These are phyloP conservation scores for Lamellibrachia satsuma DNA, from an alignment of 2,888 invertebrate species.

Conservation along the genomic window DNA sequence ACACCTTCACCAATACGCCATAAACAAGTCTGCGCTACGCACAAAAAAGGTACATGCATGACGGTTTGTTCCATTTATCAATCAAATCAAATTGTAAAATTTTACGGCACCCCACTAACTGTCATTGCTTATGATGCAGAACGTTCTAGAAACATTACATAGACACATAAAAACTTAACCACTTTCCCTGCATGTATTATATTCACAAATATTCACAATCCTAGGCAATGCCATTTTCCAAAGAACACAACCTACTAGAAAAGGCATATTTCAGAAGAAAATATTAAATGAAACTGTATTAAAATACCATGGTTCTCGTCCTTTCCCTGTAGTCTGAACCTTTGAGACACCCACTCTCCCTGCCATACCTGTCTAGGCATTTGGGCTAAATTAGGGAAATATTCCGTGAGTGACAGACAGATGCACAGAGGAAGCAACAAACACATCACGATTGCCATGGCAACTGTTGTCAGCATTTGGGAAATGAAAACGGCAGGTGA, in stretches of 20 bases:
- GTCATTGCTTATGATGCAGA: no score
- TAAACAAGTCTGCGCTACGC: neutral
- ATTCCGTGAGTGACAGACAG: neutral
- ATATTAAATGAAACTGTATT: neutral
- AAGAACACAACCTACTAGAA: neutral
- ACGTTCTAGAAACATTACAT: no score
- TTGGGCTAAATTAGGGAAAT: neutral
- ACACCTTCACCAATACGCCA: neutral
- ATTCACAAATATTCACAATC: no score
- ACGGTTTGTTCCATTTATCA: no score
- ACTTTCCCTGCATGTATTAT: no score
- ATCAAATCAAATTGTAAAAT: no score
- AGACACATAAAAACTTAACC: no score
- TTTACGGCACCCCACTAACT: no score
- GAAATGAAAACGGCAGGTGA: neutral
- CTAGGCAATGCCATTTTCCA: neutral
- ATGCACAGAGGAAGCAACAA: neutral
- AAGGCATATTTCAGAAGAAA: neutral
- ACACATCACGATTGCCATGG: neutral
- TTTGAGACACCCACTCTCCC: neutral
- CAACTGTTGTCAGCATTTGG: neutral
- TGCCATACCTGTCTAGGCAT: neutral
- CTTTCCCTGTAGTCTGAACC: neutral
- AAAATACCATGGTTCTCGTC: neutral
- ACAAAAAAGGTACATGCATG: neutral